Base-by-base conservation (phyloP, 2,888 invertebrate species). In the Prenolepis imparis region DNA sequence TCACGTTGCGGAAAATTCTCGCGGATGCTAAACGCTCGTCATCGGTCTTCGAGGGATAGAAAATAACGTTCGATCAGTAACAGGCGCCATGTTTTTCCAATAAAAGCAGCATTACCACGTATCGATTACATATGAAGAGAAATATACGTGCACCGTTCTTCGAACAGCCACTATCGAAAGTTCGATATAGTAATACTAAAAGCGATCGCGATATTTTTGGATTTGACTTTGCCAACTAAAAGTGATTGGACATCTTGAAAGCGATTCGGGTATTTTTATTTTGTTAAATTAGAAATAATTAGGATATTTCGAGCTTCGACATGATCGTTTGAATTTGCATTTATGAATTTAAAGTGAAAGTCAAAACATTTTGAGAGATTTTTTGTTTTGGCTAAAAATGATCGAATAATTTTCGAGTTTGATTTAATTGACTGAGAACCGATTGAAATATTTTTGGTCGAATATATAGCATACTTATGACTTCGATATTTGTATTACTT, bases 1-100 rank as follows among this genome's bases (percentile, higher is more conserved):
- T 89, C 81, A 80, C 82, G 70, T 74, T 82, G 82, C 82, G 84
- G 82, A 84, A 84, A 83, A 86, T 77, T 87, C 75, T 77, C 86
- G 63, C 70, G 75, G 74, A 85, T 74, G 81, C 52, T 83, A 83
- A 83, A 66, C 57, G 75, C 74, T 78, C 68, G 78, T 68, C 83
- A 72, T 83, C 75, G 55, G 68, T 68, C 83, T 59, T 78, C 67
- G 15, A 63, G 39, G 36, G 66, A 28, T 39, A 36, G 67, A 57
- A 67, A 55, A 67, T 57, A 77, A 66, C 55, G 52, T 12, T 52
- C 67, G 55, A 67, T 77, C 77, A 77, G 39, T 28, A 57, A 77
- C 28, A 67, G 67, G 55, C 39, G 67, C 55, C 28, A 67, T 55
- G 36, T 67, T 77, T 77, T 21, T 36, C 24, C 39, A 55, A 77